Conservation (phyloP, 2,888 invertebrate species). For the Drosophila crucigera region DNA sequence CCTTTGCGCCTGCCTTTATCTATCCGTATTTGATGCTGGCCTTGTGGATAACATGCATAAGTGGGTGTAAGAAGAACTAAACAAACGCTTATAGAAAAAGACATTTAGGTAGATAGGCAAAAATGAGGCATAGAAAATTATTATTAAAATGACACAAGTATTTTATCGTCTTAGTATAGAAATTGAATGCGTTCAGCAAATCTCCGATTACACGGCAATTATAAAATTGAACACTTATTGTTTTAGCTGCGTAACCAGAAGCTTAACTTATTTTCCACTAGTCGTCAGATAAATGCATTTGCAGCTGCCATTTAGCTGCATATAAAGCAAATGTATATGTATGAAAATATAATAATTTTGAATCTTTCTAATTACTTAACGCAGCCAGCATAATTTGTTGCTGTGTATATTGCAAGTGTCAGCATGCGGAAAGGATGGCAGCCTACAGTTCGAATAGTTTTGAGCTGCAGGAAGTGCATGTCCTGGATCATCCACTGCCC, state of each 20-base stretch:
- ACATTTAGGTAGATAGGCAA: too few species aligned
- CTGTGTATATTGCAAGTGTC: conserved; percentile 58
- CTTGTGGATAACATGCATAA: conserved; percentile 56
- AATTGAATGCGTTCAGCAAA: neutral
- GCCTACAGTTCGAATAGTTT: conserved; percentile 37
- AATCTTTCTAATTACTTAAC: neutral
- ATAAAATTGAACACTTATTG: neutral
- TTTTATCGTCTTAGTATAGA: neutral
- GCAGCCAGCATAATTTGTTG: conserved; percentile 46
- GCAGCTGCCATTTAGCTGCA: neutral
- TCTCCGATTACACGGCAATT: neutral
- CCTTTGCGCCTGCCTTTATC: conserved; percentile 19
- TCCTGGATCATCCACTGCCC: conserved; percentile 40
- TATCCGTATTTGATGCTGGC: conserved; percentile 49
- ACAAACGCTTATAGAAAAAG: neutral
- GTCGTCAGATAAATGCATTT: neutral
- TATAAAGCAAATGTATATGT: neutral
- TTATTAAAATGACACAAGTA: neutral
- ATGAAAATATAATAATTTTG: neutral
- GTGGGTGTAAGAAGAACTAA: conserved; percentile 23
- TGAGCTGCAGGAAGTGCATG: conserved; percentile 60
- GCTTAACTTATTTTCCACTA: neutral
- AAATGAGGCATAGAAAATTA: neutral
- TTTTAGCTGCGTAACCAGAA: neutral
- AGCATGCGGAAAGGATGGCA: conserved; percentile 38